These are phyloP conservation scores for Apolygus lucorum DNA, from an alignment of 1,140 invertebrate genomes.

Conservation along the genomic window DNA sequence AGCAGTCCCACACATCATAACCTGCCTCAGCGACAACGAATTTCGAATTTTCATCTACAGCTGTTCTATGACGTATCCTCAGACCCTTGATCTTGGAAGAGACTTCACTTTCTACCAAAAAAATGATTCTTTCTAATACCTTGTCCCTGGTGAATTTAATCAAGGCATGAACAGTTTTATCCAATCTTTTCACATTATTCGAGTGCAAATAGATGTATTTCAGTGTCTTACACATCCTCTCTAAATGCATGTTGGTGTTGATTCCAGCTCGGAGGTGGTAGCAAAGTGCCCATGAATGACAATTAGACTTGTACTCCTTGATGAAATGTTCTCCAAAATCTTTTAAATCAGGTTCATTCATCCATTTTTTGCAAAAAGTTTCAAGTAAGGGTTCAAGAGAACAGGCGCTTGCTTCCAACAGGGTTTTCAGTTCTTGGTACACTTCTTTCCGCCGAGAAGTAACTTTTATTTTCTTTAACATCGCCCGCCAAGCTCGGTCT, in stretches of 20 bases:
- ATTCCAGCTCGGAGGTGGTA: neutral
- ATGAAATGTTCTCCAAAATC: neutral
- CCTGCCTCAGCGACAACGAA: neutral
- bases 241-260: neutral
- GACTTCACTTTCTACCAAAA: neutral
- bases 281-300: neutral
- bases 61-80: neutral
- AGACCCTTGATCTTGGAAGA: neutral
- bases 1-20: neutral
- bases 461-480: too few species aligned
- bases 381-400: neutral
- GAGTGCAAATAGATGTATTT: neutral
- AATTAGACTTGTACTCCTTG: neutral
- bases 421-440: neutral
- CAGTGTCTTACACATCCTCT: neutral
- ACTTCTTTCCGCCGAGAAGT: neutral
- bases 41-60: neutral
- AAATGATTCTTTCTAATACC: neutral
- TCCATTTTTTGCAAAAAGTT: neutral
- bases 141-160: neutral
- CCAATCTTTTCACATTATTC: neutral
- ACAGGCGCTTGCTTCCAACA: neutral
- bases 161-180: neutral
- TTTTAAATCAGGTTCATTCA: neutral
- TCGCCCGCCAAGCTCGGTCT: neutral